phyloP scores from a whole-genome alignment of 30 jellyfish, hydroid and myxozoan genomes.

The Nemopilema nomurai region DNA sequence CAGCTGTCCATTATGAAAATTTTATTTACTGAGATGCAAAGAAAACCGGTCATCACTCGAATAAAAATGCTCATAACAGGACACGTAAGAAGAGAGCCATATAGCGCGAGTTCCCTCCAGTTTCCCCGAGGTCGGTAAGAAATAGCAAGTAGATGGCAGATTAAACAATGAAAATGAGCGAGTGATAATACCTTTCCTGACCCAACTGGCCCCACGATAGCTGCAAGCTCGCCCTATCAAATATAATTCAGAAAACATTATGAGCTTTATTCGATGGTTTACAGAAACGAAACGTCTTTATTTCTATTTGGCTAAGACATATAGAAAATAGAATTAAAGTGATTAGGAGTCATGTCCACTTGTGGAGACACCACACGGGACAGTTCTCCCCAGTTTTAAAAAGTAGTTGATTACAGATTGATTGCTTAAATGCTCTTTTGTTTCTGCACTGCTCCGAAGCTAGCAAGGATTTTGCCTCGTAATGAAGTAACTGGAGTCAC shows the following conservation, averaged over 20 bases:
- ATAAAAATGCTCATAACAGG: too few species aligned
- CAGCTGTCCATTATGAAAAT: neutral
- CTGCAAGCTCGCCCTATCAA: slow-evolving; percentile 72
- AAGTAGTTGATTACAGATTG: too few species aligned
- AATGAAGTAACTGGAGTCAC: neutral
- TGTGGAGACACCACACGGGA: neutral
- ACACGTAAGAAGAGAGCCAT: too few species aligned
- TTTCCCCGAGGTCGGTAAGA: too few species aligned
- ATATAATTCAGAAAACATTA: neutral
- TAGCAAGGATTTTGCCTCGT: neutral
- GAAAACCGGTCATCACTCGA: too few species aligned
- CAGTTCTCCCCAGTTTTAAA: too few species aligned
- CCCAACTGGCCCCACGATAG: slow-evolving; percentile 89
- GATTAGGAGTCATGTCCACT: neutral
- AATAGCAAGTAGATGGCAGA: neutral
- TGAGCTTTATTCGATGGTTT: too few species aligned
- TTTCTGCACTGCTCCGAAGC: neutral
- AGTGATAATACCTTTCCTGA: slow-evolving; percentile 57
- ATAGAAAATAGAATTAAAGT: neutral
- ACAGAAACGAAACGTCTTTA: too few species aligned
- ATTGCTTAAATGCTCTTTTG: neutral
- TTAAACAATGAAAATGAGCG: neutral
- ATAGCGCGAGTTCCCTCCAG: too few species aligned
- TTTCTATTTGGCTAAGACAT: neutral
- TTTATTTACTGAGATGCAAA: neutral